Evolutionary conservation across 2,113 vertebrate genomes (phyloP).

Genomic region (Phycodurus eques): DNA sequence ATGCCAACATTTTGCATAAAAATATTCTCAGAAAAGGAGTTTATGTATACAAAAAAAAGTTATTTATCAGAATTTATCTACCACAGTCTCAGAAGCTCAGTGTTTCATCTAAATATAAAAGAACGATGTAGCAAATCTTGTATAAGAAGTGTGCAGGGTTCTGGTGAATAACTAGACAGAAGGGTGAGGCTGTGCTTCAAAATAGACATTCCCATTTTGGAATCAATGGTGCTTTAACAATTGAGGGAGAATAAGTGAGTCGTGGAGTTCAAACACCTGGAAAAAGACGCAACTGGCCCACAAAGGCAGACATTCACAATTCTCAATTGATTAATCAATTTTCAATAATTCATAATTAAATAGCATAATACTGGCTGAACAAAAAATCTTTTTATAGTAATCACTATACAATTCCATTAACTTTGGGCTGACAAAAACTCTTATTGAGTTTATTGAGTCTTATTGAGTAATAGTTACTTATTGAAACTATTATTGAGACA

Average conservation of each 20-base stretch:
- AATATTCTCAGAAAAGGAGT: not conserved
- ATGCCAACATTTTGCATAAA: not conserved
- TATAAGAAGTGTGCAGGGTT: conserved; percentile 9
- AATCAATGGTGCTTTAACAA: conserved; percentile 7
- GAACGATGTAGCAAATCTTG: not conserved
- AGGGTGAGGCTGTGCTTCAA: conserved; percentile 6
- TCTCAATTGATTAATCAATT: not conserved
- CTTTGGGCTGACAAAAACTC: no score
- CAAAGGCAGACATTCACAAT: not conserved
- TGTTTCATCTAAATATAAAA: conserved; percentile 5
- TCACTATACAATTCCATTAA: no score
- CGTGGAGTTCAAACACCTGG: not conserved
- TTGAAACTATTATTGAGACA: no score
- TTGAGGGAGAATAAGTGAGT: not conserved
- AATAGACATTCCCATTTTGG: not conserved
- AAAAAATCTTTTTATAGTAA: no score
- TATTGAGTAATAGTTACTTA: no score
- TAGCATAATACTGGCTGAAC: no score
- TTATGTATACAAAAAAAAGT: not conserved
- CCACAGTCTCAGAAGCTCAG: not conserved
- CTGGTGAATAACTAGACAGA: conserved; percentile 4
- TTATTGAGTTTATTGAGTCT: no score
- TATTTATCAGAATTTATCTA: not conserved
- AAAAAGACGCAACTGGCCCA: not conserved
- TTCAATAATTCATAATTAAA: not conserved